phyloP scores from a whole-genome alignment of 2,113 vertebrate genomes.

The Vulpes ferrilata region DNA sequence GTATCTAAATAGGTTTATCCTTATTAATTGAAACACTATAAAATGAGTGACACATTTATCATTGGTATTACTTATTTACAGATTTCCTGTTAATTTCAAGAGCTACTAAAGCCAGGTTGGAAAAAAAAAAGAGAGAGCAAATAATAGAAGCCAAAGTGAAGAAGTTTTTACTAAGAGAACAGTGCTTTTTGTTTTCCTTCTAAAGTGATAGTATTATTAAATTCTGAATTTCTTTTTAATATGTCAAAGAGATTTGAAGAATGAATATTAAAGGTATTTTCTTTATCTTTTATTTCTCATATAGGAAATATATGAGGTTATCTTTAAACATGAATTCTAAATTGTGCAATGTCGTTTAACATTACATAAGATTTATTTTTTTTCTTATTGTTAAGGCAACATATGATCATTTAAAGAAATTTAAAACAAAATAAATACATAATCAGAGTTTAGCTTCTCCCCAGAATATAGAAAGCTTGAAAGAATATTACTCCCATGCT shows the following conservation, averaged over 20 bases:
- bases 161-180: conserved; percentile 47
- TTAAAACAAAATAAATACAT: neutral
- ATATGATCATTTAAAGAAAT: neutral
- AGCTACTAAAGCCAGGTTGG: neutral
- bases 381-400: neutral
- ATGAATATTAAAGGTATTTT: neutral
- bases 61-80: neutral
- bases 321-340: neutral
- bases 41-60: neutral
- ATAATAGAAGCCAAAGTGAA: neutral
- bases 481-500: neutral
- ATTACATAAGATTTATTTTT: neutral
- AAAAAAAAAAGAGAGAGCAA: neutral
- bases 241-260: conserved; percentile 35
- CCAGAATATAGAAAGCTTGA: neutral
- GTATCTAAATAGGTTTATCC: neutral
- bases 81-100: neutral
- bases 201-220: neutral
- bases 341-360: neutral
- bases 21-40: neutral
- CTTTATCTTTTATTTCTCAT: neutral
- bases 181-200: neutral
- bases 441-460: neutral
- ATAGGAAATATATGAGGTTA: neutral
- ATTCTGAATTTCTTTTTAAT: conserved; percentile 43